These are phyloP conservation scores for Polyergus mexicanus DNA, from an alignment of 1,140 invertebrate genomes.

Conservation along the genomic window DNA sequence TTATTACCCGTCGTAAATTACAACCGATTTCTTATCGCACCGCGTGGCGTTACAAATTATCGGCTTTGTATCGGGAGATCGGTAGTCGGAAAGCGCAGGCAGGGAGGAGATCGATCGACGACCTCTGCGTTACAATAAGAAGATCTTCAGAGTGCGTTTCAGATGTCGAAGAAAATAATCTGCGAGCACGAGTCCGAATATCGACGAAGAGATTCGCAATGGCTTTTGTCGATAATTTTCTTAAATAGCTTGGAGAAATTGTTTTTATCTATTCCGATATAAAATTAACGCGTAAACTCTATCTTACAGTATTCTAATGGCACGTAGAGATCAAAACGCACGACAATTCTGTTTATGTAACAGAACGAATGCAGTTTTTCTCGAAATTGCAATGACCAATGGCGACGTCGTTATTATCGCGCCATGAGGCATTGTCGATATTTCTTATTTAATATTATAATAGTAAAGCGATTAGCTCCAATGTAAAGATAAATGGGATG, in stretches of 20 bases:
- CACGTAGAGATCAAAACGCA: not conserved
- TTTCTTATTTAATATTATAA: not conserved
- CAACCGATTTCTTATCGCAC: constrained; percentile 58
- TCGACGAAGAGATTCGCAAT: not conserved
- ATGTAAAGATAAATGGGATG: not conserved
- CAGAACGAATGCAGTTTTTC: not conserved
- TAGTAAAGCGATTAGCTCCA: not conserved
- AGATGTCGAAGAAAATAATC: not conserved
- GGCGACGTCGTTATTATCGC: not conserved
- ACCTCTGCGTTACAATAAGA: not conserved
- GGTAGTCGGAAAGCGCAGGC: constrained; percentile 40
- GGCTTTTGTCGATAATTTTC: constrained; percentile 7
- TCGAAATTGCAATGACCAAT: not conserved
- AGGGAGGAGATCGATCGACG: constrained; percentile 35
- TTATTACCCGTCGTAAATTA: constrained; percentile 61
- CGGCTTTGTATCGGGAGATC: constrained; percentile 61
- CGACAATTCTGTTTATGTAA: not conserved
- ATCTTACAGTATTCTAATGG: too few species aligned
- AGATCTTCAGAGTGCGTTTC: not conserved
- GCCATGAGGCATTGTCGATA: not conserved
- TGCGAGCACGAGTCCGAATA: not conserved
- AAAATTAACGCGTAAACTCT: not conserved
- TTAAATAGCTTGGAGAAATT: constrained; percentile 4
- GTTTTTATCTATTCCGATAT: not conserved
- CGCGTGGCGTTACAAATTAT: constrained; percentile 58